Base-by-base conservation (phyloP, 2,113 vertebrate genomes). In the Corythornis cristatus region DNA sequence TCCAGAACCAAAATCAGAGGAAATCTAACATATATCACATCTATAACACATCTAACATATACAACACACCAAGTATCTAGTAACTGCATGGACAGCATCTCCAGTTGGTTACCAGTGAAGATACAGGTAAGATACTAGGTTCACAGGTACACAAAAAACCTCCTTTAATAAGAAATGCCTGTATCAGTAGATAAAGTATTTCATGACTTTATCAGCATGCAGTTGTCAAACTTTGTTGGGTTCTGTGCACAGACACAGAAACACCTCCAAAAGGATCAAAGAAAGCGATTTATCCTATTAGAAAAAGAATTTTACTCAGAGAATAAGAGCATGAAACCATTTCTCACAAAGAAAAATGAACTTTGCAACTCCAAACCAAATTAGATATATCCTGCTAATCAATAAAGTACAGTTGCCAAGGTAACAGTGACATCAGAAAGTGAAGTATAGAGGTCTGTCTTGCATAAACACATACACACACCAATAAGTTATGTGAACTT, bases 401-500 rank as follows among this genome's bases (percentile, higher is more conserved):
- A 97, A 96, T 96, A 96, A 90, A 93, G 92, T 73, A 61, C 35
- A 88, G 93, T 93, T 93, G 80, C 89, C 89, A 92, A 29, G 93
- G 84, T 71, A 90, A 94, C 86, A 35, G n/a, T 96, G 94, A 97
- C 91, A 96, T 94, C 84, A 91, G 72, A 94, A 96, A 91, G 88
- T 97, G 89, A 95, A 86, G 86, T 93, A 92, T 58, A 91, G 75
- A 84, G 89, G 45, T 91, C 83, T 12, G 2, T 77, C 90, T 96
- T 96, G 93, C 85, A 93, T 95, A 98, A 97, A 97, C 95, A 98
- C 93, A 96, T n/a, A 87, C 87, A 93, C 96, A 96, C 79, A 96
- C 76, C 93, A 80, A 67, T 93, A 96, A 72, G 89, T 80, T 94
- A 87, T 95, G 88, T 95, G 94, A 97, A 95, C 91, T 97, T 96